These are phyloP conservation scores for Acanthosoma haemorrhoidale DNA, from an alignment of 2,888 invertebrate genomes.

Conservation along the genomic window DNA sequence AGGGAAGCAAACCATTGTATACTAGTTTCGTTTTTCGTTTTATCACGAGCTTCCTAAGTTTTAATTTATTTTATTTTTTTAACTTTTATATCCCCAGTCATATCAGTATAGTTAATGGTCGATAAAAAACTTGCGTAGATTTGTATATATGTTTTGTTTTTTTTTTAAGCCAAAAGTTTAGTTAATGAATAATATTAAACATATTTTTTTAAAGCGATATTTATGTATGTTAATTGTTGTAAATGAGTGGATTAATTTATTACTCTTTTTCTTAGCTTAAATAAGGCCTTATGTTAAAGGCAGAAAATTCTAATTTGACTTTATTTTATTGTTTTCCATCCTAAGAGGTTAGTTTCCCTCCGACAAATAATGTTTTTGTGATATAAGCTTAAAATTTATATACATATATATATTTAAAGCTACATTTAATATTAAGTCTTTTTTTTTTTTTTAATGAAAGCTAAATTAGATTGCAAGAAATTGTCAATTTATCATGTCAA, in stretches of 20 bases:
- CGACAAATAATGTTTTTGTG: neutral
- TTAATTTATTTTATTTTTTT: constrained; percentile 13
- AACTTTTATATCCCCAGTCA: neutral
- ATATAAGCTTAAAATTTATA: neutral
- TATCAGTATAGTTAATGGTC: constrained; percentile 34
- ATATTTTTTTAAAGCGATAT: constrained; percentile 1
- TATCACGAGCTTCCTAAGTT: too few relatives aligned
- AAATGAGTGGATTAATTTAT: neutral
- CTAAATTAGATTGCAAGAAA: too few relatives aligned
- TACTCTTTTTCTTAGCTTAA: neutral
- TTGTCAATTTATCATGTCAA: neutral
- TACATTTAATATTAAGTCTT: neutral
- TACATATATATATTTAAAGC: neutral
- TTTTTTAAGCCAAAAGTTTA: constrained; percentile 19
- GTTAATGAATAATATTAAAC: neutral
- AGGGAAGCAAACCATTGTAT: constrained; percentile 11
- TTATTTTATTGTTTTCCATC: neutral
- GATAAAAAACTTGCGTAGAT: constrained; percentile 31
- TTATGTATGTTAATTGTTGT: neutral
- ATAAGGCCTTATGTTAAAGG: neutral
- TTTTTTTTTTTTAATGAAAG: neutral
- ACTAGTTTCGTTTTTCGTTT: too few relatives aligned
- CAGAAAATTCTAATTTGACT: neutral
- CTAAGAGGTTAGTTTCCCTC: neutral
- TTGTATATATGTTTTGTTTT: neutral